These are phyloP conservation scores for Gymnarchus niloticus DNA, from an alignment of 2,113 vertebrate species.

Conservation along the genomic window DNA sequence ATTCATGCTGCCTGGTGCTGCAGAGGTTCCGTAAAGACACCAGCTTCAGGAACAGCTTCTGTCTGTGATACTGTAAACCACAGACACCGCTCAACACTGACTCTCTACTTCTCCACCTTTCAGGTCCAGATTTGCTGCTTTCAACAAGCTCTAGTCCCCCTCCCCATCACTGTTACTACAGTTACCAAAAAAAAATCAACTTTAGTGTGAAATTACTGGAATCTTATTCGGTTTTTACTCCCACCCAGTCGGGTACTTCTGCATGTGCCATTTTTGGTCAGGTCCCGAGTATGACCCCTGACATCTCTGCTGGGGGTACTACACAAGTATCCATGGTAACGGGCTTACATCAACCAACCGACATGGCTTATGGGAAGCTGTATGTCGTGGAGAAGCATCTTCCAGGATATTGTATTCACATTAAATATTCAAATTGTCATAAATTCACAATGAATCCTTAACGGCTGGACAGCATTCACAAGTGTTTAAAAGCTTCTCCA, in stretches of 20 bases:
- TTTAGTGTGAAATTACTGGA: constrained; percentile 36
- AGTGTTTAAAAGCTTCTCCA: not conserved
- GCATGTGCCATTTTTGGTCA: not conserved
- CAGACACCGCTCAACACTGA: not conserved
- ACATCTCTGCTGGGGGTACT: not conserved
- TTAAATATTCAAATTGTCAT: not conserved
- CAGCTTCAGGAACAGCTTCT: not conserved
- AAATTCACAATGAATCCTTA: not conserved
- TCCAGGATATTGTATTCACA: not conserved
- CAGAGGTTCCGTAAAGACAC: not conserved
- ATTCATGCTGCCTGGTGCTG: not conserved
- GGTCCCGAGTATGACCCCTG: not conserved
- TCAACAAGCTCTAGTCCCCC: constrained; percentile 88
- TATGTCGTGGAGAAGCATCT: not conserved
- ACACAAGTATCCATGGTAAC: not conserved
- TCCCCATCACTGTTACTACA: constrained; percentile 36
- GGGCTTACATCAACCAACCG: not conserved
- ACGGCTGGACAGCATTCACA: not conserved
- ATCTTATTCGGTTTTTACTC: constrained; percentile 3
- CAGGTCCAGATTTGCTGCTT: constrained; percentile 97
- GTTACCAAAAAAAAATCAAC: constrained; percentile 61
- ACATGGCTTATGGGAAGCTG: not conserved
- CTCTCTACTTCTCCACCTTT: constrained; percentile 25
- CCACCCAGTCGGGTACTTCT: not conserved
- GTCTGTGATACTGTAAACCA: not conserved